These are phyloP conservation scores for Nerophis lumbriciformis DNA, from an alignment of 2,113 vertebrate genomes.

Conservation along the genomic window DNA sequence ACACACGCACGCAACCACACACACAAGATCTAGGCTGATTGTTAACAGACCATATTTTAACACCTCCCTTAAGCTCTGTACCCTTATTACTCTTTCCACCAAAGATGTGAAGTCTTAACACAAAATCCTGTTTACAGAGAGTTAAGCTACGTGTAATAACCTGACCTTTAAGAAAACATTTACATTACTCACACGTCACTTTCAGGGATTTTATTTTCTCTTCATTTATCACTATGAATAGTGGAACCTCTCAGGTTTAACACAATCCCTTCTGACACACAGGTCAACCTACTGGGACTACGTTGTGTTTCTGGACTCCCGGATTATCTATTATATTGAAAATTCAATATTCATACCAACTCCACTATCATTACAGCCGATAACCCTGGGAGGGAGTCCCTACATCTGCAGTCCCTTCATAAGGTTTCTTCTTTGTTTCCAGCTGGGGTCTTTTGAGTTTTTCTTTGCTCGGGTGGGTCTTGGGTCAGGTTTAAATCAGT, in stretches of 20 bases:
- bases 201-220: constrained; percentile 6
- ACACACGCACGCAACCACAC: constrained; percentile 11
- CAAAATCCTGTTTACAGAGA: constrained; percentile 27
- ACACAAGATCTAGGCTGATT: constrained; percentile 57
- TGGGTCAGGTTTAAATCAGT: too few relatives aligned
- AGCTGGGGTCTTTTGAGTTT: too few relatives aligned
- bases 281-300: neutral
- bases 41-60: constrained; percentile 67
- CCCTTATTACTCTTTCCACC: constrained; percentile 38
- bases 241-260: neutral
- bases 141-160: constrained; percentile 21
- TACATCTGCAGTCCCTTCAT: too few relatives aligned
- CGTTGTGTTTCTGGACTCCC: too few relatives aligned
- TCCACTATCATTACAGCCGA: too few relatives aligned
- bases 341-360: too few relatives aligned
- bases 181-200: constrained; percentile 5
- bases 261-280: neutral
- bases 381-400: too few relatives aligned
- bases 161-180: constrained; percentile 12
- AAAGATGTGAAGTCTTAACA: constrained; percentile 28
- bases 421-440: too few relatives aligned
- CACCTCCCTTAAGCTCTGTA: constrained; percentile 44
- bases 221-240: neutral
- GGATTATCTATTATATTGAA: too few relatives aligned
- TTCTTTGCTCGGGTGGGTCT: too few relatives aligned